phyloP scores from a whole-genome alignment of 2,888 invertebrate genomes.

The Diaperis boleti region DNA sequence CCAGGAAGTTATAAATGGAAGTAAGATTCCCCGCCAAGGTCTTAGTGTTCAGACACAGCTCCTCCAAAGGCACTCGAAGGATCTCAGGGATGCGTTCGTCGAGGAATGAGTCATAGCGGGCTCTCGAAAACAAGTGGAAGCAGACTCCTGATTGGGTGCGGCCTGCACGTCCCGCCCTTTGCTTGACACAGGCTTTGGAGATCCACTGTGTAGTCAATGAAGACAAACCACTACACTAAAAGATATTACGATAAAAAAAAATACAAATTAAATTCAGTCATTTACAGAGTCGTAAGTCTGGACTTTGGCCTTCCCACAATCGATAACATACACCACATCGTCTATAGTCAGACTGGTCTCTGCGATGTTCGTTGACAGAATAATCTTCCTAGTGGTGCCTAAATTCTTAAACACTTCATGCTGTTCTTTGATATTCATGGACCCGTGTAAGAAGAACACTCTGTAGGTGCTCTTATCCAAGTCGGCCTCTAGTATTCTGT shows the following conservation, averaged over 20 bases:
- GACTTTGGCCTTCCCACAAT: constrained; percentile 92
- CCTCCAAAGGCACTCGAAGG: constrained; percentile 86
- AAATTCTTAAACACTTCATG: constrained; percentile 81
- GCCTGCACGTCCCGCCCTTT: constrained; percentile 91
- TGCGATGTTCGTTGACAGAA: constrained; percentile 96
- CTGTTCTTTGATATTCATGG: constrained; percentile 90
- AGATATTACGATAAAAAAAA: constrained; percentile 21
- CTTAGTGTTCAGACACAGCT: constrained; percentile 90
- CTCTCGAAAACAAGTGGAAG: constrained; percentile 83
- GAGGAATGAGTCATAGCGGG: constrained; percentile 76
- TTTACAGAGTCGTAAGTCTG: constrained; percentile 84
- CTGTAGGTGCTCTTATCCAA: constrained; percentile 65
- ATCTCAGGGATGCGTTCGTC: constrained; percentile 88
- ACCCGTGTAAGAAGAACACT: constrained; percentile 87
- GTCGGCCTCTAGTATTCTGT: constrained; percentile 69
- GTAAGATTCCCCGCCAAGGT: constrained; percentile 78
- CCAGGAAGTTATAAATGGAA: constrained; percentile 85
- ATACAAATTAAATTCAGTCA: no score
- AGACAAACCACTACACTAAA: constrained; percentile 77
- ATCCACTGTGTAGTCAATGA: constrained; percentile 86
- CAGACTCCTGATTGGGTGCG: constrained; percentile 85
- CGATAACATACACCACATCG: constrained; percentile 93
- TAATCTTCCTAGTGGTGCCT: constrained; percentile 82
- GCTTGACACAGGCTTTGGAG: constrained; percentile 87
- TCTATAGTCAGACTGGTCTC: constrained; percentile 97